These are phyloP conservation scores for Pomphorhynchus laevis DNA, from an alignment of 1,140 invertebrate genomes.

Conservation along the genomic window DNA sequence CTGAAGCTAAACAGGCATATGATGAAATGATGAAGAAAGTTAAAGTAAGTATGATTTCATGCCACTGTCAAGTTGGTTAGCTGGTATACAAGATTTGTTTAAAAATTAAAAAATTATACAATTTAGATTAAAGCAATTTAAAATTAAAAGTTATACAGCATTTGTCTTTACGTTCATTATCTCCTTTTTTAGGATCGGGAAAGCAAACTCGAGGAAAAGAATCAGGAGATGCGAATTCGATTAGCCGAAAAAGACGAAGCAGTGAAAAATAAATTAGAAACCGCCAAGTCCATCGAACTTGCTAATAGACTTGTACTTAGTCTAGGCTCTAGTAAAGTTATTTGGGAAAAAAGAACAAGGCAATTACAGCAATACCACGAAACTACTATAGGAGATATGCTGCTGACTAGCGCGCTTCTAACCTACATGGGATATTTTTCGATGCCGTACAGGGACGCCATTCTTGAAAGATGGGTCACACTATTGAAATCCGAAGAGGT, in stretches of 20 bases:
- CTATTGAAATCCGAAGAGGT: no score
- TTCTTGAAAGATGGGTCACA: slow-evolving; percentile 31
- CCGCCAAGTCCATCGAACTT: background rate
- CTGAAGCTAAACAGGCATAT: no score
- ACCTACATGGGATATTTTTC: background rate
- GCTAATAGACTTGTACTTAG: background rate
- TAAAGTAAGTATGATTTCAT: no score
- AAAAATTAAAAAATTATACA: no score
- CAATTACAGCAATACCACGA: background rate
- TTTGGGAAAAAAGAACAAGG: background rate
- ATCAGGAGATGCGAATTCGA: background rate
- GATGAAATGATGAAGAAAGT: no score
- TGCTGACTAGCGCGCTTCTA: background rate
- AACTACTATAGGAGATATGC: background rate
- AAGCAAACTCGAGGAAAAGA: background rate
- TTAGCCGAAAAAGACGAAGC: background rate
- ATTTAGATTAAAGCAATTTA: no score
- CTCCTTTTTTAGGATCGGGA: no score
- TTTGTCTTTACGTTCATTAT: no score
- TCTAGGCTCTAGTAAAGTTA: background rate
- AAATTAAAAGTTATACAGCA: no score
- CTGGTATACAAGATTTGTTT: no score
- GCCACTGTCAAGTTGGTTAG: no score
- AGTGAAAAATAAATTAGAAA: background rate
- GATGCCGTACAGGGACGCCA: slow-evolving; percentile 46